Evolutionary conservation across 2,113 vertebrate genomes (phyloP).

Genomic region (Pelodiscus sinensis): DNA sequence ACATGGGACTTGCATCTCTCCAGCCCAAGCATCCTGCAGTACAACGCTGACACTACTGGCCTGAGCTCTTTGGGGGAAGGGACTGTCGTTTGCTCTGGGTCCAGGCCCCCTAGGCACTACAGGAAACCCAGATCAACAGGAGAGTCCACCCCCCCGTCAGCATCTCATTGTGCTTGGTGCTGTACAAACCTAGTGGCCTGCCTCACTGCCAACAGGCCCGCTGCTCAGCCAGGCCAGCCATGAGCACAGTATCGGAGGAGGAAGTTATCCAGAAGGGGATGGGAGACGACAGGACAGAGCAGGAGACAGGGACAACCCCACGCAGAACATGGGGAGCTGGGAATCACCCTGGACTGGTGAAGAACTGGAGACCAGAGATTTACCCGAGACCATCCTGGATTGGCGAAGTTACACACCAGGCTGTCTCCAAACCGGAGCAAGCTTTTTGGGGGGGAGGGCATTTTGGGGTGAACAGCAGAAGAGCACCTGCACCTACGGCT

Average conservation of each 20-base stretch:
- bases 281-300: not conserved
- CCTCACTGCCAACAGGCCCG: too few relatives aligned
- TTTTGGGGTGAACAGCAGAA: not conserved
- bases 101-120: not conserved
- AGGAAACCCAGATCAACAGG: not conserved
- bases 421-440: not conserved
- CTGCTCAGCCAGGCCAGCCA: not conserved
- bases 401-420: not conserved
- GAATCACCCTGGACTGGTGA: too few relatives aligned
- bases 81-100: not conserved
- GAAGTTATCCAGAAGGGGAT: too few relatives aligned
- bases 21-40: not conserved
- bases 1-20: not conserved
- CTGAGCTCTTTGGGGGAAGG: not conserved
- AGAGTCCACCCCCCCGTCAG: not conserved
- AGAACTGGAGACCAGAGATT: too few relatives aligned
- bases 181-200: not conserved
- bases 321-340: not conserved
- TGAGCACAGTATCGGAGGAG: not conserved
- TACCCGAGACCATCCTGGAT: not conserved
- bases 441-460: not conserved
- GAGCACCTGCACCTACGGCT: not conserved
- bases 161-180: not conserved
- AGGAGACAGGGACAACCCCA: not conserved
- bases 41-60: not conserved